These are phyloP conservation scores for Bombus huntii DNA, from an alignment of 1,140 invertebrate genomes.

Conservation along the genomic window DNA sequence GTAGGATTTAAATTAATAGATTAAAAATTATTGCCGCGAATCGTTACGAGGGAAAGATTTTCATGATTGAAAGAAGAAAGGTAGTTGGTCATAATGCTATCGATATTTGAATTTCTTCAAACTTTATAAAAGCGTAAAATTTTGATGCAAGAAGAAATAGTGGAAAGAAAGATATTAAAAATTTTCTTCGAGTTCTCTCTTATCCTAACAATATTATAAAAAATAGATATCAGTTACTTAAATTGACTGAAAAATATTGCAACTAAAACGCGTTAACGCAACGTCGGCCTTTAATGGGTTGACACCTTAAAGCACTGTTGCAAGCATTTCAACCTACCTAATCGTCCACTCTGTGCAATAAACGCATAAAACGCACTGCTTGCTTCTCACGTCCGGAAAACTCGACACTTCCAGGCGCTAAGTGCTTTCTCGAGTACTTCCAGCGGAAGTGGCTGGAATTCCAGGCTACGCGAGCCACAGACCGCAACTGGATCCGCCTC, in stretches of 20 bases:
- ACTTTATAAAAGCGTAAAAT: too few relatives aligned
- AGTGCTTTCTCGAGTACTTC: constrained; percentile 65
- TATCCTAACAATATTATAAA: too few relatives aligned
- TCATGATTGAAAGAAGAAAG: too few relatives aligned
- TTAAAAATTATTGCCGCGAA: too few relatives aligned
- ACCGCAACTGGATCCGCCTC: not conserved
- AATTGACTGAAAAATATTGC: not conserved
- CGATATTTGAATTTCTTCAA: too few relatives aligned
- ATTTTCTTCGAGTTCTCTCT: rapidly evolving
- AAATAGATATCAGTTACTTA: too few relatives aligned
- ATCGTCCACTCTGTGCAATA: not conserved
- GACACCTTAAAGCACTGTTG: not conserved
- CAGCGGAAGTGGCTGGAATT: constrained; percentile 68
- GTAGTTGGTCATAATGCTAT: too few relatives aligned
- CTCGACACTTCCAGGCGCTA: constrained; percentile 29
- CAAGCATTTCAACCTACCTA: not conserved
- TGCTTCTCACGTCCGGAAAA: constrained; percentile 22
- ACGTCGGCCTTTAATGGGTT: not conserved
- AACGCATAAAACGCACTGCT: not conserved
- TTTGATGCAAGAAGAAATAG: too few relatives aligned
- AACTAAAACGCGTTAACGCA: not conserved
- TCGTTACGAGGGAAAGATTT: too few relatives aligned
- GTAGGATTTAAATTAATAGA: too few relatives aligned
- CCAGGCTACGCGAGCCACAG: constrained; percentile 17
- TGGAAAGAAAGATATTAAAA: too few relatives aligned